Percentiles rank a stretch among this genome's conserved stretches.
These are phyloP conservation scores for Kuschelorhynchus macadamiae DNA, from an alignment of 2,888 invertebrate genomes.

Conservation along the genomic window DNA sequence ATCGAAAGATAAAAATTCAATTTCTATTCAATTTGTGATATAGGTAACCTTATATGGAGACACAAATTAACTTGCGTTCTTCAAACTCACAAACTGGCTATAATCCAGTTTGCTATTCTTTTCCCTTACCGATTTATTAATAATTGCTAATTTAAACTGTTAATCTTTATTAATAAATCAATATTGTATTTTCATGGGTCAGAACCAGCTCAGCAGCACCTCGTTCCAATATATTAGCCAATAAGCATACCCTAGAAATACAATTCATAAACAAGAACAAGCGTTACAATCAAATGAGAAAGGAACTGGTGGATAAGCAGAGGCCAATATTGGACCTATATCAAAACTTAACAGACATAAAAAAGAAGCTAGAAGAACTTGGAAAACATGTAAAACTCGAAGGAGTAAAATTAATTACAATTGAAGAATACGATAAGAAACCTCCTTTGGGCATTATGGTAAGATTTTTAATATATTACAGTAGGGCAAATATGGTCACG, in stretches of 20 bases:
- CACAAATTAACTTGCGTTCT: no score
- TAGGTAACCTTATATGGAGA: no score
- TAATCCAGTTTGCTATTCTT: no score
- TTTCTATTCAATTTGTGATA: no score
- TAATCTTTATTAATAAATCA: background rate
- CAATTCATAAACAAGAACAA: slow-evolving; percentile 65
- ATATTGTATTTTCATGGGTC: slow-evolving; percentile 1
- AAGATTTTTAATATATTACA: no score
- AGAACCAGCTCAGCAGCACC: slow-evolving; percentile 39
- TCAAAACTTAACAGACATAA: slow-evolving; percentile 61
- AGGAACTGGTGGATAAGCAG: slow-evolving; percentile 63
- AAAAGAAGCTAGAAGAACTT: slow-evolving; percentile 62
- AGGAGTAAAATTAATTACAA: slow-evolving; percentile 57
- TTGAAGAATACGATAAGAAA: slow-evolving; percentile 27
- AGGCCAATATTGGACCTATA: slow-evolving; percentile 64
- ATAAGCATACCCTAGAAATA: slow-evolving; percentile 62
- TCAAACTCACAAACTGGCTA: no score
- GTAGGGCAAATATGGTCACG: no score
- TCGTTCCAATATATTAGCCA: slow-evolving; percentile 37
- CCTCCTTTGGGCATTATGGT: background rate
- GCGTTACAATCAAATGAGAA: slow-evolving; percentile 59
- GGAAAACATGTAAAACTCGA: slow-evolving; percentile 64
- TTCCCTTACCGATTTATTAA: no score
- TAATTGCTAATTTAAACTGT: background rate
- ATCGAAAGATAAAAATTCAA: no score